Evolutionary conservation across 2,888 invertebrate species (phyloP).

Genomic region (Cerastis leucographa): DNA sequence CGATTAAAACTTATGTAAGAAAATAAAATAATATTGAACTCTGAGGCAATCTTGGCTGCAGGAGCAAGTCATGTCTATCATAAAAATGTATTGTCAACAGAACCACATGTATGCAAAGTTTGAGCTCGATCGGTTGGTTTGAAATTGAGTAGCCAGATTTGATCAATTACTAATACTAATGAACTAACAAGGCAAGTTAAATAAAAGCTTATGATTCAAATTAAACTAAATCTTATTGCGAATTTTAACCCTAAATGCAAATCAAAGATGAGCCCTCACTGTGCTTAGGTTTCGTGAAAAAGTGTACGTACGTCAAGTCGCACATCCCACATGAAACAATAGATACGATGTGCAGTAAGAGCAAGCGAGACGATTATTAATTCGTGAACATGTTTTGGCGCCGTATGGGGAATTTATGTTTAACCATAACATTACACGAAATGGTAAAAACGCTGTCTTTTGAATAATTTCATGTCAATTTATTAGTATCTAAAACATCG

Average conservation of each 20-base stretch:
- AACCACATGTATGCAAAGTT: too few relatives aligned
- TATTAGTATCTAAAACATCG: background rate
- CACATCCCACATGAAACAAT: background rate
- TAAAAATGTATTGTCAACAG: background rate
- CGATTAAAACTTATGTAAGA: background rate
- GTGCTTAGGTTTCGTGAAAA: background rate
- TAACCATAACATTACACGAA: background rate
- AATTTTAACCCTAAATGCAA: background rate
- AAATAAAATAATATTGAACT: background rate
- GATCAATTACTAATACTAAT: too few relatives aligned
- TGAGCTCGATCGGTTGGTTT: too few relatives aligned
- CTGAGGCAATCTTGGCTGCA: too few relatives aligned
- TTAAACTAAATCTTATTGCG: background rate
- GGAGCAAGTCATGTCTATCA: background rate
- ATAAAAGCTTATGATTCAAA: too few relatives aligned
- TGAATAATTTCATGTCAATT: background rate
- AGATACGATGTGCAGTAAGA: background rate
- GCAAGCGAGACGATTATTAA: background rate
- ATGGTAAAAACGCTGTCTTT: background rate
- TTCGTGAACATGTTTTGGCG: background rate
- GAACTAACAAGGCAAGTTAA: too few relatives aligned
- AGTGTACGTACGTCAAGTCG: background rate
- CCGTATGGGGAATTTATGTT: background rate
- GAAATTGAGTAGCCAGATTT: too few relatives aligned
- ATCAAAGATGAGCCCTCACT: background rate